Base-by-base conservation (phyloP, 1,140 invertebrate species). In the Polypedilum vanderplanki region DNA sequence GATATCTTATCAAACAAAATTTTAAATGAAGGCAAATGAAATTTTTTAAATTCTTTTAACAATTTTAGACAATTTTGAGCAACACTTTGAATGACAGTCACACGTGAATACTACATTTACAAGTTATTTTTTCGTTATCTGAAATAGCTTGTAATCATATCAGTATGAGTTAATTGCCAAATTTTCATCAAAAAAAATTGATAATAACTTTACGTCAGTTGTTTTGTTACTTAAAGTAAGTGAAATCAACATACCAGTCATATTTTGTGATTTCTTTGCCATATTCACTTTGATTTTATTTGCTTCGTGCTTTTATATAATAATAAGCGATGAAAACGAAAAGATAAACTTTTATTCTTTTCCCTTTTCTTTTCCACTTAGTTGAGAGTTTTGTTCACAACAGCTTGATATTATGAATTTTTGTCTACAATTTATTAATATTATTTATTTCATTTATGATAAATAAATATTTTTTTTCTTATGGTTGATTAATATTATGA, bases 381-480 rank as follows among this genome's bases (percentile, higher is more conserved):
- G 24, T 5, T 33, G 5, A 33, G 24, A 33, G 24, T 33, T 33
- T 33, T 5, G 24, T 33, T 33, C 24, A 33, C 24, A 33, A 33
- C 5, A 33, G 24, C 24, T 33, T 5, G 1, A 33, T 33, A 33
- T 33, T 5, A 33, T 33, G 24, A 33, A n/a, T n/a, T n/a, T n/a
- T n/a, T n/a, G n/a, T n/a, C n/a, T n/a, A 46, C 41, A 46, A 46
- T 10, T 46, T 57, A 12, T 46, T 15, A 46, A 46, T 9, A 8
- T 46, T 57, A 57, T 57, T 57, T 57, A 46, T 57, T 57, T 57
- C 46, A 57, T n/a, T 57, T 15, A 46, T 46, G 41, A 46, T 33
- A 33, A 33, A 33, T 33, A 33, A 46, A 12, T 41, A 3, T 46
- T 15, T 57, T 57, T 57, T 57, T 57, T 57, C 3, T 3, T 57